phyloP scores from a whole-genome alignment of 2,113 vertebrate genomes.

The Taurulus bubalis region DNA sequence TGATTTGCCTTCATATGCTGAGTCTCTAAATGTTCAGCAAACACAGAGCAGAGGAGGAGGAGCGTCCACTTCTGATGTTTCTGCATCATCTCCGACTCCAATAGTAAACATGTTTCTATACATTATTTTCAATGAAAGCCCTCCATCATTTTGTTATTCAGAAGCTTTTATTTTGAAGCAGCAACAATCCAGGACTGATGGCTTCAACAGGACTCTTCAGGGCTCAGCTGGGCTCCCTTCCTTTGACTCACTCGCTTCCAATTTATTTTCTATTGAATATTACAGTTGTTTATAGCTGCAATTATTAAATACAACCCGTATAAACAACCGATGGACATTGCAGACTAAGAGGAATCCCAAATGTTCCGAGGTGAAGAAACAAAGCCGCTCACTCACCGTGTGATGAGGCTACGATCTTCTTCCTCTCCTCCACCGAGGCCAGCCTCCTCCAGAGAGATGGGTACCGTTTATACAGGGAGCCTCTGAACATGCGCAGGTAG shows the following conservation, averaged over 20 bases:
- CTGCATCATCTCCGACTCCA: no score
- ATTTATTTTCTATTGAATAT: not conserved
- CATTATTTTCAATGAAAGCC: no score
- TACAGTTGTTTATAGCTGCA: not conserved
- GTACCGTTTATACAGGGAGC: slow-evolving; percentile 97
- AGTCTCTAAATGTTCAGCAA: no score
- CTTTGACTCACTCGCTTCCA: not conserved
- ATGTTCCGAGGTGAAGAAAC: not conserved
- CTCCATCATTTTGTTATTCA: no score
- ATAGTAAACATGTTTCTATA: no score
- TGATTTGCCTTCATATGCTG: no score
- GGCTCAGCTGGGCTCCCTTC: no score
- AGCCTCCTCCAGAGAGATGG: slow-evolving; percentile 96
- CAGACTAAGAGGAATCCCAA: not conserved
- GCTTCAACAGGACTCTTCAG: no score
- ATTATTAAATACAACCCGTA: not conserved
- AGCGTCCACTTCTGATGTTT: no score
- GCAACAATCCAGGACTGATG: no score
- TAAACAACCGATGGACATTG: not conserved
- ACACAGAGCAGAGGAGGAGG: no score
- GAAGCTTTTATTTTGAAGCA: no score
- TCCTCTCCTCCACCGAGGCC: slow-evolving; percentile 97
- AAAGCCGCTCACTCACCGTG: slow-evolving; percentile 86
- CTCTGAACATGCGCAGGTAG: slow-evolving; percentile 98
- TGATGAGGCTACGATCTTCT: slow-evolving; percentile 99